A percentile compares a stretch with the other conserved stretches of the same genome.
Evolutionary conservation across 1,140 invertebrate species (phyloP).

Genomic region (Cyrtorhinus lividipennis): DNA sequence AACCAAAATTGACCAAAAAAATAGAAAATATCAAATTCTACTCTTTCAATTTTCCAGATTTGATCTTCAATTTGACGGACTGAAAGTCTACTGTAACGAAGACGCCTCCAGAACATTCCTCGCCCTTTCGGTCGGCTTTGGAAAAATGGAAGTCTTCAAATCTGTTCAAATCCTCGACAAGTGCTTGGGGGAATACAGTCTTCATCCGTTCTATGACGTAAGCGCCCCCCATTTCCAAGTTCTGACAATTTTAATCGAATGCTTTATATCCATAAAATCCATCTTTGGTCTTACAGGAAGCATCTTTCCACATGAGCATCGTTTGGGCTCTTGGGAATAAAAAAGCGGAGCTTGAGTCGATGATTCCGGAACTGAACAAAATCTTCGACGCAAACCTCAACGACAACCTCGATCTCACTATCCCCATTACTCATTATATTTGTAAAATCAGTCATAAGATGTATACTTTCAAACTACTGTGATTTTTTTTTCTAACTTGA

Average conservation of each 20-base stretch:
- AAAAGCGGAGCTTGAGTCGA: conserved; percentile 16
- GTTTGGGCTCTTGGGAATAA: conserved; percentile 21
- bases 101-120: conserved; percentile 59
- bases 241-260: neutral
- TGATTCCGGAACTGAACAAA: conserved; percentile 14
- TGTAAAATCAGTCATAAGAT: conserved; percentile 22
- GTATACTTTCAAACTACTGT: conserved; percentile 19
- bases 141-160: conserved; percentile 34
- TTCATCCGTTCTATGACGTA: conserved; percentile 42
- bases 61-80: conserved; percentile 37
- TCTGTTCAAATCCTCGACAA: conserved; percentile 40
- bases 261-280: neutral
- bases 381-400: conserved; percentile 7
- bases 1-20: no score
- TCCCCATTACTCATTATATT: conserved; percentile 13
- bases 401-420: conserved; percentile 14
- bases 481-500: conserved; percentile 32
- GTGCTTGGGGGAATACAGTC: conserved; percentile 46
- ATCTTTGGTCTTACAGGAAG: conserved; percentile 17
- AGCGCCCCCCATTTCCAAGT: neutral
- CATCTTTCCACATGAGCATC: conserved; percentile 24
- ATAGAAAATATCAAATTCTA: no score
- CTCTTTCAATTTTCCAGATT: conserved; percentile 42
- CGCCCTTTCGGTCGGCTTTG: conserved; percentile 39
- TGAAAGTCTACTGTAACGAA: conserved; percentile 56